phyloP scores from a whole-genome alignment of 2,888 invertebrate genomes.

The Cloeon dipterum region DNA sequence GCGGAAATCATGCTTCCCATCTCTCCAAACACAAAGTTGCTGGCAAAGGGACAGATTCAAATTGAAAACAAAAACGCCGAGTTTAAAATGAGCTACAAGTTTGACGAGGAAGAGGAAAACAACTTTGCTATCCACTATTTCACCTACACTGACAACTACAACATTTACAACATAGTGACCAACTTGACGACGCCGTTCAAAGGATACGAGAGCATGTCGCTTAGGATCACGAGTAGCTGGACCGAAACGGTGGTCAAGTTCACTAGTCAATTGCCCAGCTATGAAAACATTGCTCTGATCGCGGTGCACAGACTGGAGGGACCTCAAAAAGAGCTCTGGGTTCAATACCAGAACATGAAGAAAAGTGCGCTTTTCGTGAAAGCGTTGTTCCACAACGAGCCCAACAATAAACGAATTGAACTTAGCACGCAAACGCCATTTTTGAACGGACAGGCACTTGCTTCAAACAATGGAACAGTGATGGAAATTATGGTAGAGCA shows the following conservation, averaged over 20 bases:
- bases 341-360: neutral
- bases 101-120: neutral
- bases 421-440: neutral
- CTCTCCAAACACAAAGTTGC: neutral
- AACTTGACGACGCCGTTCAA: neutral
- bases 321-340: neutral
- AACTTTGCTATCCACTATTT: neutral
- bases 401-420: neutral
- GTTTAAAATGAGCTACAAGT: neutral
- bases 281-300: neutral
- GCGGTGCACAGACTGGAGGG: neutral
- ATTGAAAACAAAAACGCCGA: constrained; percentile 1
- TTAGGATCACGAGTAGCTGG: neutral
- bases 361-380: neutral
- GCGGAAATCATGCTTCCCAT: neutral
- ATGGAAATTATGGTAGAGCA: neutral
- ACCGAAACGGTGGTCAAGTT: neutral
- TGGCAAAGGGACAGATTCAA: constrained; percentile 1
- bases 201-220: neutral
- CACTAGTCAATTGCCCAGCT: neutral
- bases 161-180: neutral
- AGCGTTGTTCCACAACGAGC: neutral
- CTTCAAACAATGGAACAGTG: neutral
- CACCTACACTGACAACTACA: neutral
- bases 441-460: constrained; percentile 1